Evolutionary conservation across 2,888 invertebrate species (phyloP).

Genomic region (Caenorhabditis sinica): DNA sequence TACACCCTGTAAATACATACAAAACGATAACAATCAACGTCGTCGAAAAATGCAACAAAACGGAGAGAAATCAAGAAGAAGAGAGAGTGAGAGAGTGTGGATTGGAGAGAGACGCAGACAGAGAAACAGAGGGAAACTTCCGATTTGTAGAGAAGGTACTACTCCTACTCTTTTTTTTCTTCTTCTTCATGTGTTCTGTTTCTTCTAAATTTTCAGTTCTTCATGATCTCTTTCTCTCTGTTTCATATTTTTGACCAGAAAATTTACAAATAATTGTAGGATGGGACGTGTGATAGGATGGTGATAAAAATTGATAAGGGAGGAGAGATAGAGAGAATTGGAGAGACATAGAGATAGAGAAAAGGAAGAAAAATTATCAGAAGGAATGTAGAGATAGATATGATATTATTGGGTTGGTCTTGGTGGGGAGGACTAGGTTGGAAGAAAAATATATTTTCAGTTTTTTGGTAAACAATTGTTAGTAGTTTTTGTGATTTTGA

Average conservation of each 20-base stretch:
- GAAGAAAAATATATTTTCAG: neutral
- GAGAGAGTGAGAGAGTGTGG: neutral
- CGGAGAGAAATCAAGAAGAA: slow-evolving; percentile 8
- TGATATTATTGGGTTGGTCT: neutral
- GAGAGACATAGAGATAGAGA: neutral
- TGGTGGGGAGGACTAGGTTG: neutral
- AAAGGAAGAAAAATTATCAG: neutral
- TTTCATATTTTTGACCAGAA: neutral
- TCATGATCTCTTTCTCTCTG: neutral
- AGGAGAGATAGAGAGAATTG: neutral
- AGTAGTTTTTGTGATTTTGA: neutral
- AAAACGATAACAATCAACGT: slow-evolving; percentile 24
- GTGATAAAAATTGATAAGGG: neutral
- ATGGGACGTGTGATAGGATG: neutral
- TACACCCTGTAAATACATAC: slow-evolving; percentile 11
- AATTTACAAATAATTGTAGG: slow-evolving; percentile 16
- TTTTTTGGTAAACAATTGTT: neutral
- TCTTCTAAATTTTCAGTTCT: neutral
- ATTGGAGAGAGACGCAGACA: slow-evolving; percentile 11
- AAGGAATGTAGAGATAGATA: neutral
- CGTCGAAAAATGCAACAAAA: neutral
- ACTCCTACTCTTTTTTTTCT: neutral
- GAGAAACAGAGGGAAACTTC: neutral
- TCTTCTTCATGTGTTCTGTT: neutral
- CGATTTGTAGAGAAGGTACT: neutral